Evolutionary conservation across 2,113 vertebrate genomes (phyloP).

Genomic region (Larimichthys crocea): DNA sequence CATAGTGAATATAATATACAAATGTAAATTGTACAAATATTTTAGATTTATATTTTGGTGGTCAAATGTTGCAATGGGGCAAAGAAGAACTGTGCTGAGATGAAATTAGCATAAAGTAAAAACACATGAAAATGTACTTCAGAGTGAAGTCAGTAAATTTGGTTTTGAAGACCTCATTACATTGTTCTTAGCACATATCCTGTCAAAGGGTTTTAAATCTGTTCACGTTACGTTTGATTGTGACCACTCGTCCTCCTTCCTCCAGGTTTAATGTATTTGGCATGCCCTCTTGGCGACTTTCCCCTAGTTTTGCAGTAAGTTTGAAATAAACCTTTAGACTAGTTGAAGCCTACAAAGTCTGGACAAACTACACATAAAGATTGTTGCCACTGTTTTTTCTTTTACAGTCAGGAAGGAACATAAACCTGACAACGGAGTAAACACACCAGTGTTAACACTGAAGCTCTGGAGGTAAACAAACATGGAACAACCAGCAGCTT

Average conservation of each 20-base stretch:
- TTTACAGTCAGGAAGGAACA: background rate
- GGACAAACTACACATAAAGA: background rate
- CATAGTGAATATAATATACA: too few relatives aligned
- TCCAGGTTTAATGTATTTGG: background rate
- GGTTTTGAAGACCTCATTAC: too few relatives aligned
- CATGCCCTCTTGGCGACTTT: background rate
- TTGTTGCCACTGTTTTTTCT: background rate
- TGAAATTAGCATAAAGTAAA: too few relatives aligned
- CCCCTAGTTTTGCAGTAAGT: background rate
- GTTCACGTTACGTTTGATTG: background rate
- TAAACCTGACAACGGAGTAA: background rate
- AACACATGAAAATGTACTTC: too few relatives aligned
- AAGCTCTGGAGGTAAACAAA: background rate
- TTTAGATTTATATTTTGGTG: too few relatives aligned
- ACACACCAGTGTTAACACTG: background rate
- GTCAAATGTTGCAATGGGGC: too few relatives aligned
- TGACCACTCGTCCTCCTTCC: background rate
- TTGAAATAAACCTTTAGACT: background rate
- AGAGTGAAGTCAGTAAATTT: too few relatives aligned
- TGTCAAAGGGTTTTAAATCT: too few relatives aligned
- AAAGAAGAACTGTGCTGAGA: too few relatives aligned
- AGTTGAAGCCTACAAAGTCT: background rate
- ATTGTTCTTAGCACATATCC: too few relatives aligned
- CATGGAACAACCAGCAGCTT: background rate
- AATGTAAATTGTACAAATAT: too few relatives aligned